Evolutionary conservation across 2,888 invertebrate species (phyloP), one percentile per base, ranked within the genome.

Genomic region (Drosophila anomelani): DNA sequence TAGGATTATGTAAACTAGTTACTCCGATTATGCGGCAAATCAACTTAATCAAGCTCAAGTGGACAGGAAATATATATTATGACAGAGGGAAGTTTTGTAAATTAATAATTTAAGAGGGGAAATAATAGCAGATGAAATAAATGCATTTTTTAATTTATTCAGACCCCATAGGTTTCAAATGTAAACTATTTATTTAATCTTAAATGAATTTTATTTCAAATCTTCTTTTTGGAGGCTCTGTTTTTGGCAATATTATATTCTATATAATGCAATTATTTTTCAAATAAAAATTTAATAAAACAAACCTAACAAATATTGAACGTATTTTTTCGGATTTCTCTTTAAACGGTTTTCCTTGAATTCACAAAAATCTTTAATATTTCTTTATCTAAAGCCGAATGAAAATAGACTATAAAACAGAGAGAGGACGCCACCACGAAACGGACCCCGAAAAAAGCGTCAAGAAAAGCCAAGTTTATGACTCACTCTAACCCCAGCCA

Each of bases 391-490:
- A 17, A 43, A 17, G 58, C 13, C n/a, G n/a, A n/a, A 41, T 39
- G 17, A 54, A 53, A 54, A 39, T 39, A 12, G 46, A 54, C 46
- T 23, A 67, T 67, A 29, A 69, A 68, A 55, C 39, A 17, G 34
- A 23, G 23, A n/a, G 23, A n/a, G 7, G n/a, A 20, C 13, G n/a
- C 47, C 47, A 47, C 20, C 56, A 23, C 13, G 13, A 46, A 41
- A 34, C 12, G 17, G 20, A 41, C 20, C 20, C 20, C 47, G 15
- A 57, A 66, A 68, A 53, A 36, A 44, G 66, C 64, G 32, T 44
- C 51, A 29, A 29, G 69, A 49, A 68, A 68, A 57, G 34, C 70
- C 68, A 49, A 69, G 49, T 68, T 68, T 68, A 68, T 68, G 70
- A 36, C 68, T 69, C 57, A 69, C 41, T 68, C 47, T 69, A 49